Base-by-base conservation (phyloP, 2,888 invertebrate genomes). In the Callosobruchus maculatus region DNA sequence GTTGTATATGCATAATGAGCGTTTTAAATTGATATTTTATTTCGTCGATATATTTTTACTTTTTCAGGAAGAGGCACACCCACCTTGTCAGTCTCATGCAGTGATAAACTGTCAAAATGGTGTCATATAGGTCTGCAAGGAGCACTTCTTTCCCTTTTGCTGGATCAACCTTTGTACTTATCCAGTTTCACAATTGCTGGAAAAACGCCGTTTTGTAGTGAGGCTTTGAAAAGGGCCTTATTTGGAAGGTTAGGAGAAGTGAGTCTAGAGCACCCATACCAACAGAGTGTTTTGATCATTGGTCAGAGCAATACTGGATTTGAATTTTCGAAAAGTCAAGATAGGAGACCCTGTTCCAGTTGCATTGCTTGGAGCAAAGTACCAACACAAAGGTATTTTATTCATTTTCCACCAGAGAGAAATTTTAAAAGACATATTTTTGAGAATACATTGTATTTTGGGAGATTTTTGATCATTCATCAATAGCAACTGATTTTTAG, bases 51-150 rank as follows among this genome's bases (percentile, higher is more conserved):
- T n/a, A n/a, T n/a, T n/a, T n/a, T 26, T 7, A 26, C 26, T 7
- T 4, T 49, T 68, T 69, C 77, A 86, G 92, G 92, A 0, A 89
- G 97, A 82, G 98, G 98, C 0, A 94, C 95, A 84, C 92, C 92
- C 71, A 97, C 98, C 0, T 85, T 95, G 68, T 97, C 97, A 13
- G 92, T 97, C 81, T 97, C 97, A 0, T 98, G 98, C 86, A 97
- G 97, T 86, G 98, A 98, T 87, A 98, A 98, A 89, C 88, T 98
- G 20, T 92, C 96, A 1, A 92, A 93, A 81, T 98, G 98, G 98
- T 92, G 94, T 83, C 88, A 94, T 76, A 84, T 96, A 49, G 97
- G 98, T 0, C 84, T 96, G 26, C 97, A 95, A 88, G 97, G 98
- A 2, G 91, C 94, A 2, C 87, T 98, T 2, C 84, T 97, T 71